These are phyloP conservation scores for Ceramica pisi DNA, from an alignment of 2,888 invertebrate species.

Conservation along the genomic window DNA sequence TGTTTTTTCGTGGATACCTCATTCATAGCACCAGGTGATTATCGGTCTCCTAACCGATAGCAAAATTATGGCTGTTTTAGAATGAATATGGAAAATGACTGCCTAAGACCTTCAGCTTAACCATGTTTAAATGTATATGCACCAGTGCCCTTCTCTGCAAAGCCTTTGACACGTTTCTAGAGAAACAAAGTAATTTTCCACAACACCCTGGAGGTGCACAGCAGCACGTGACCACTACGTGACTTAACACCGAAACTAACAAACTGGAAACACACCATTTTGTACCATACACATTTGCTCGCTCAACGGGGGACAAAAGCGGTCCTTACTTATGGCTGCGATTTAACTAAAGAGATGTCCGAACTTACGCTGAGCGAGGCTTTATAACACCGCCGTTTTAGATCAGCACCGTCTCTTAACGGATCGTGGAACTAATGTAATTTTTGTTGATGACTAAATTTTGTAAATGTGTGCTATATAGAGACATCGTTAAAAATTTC, in stretches of 20 bases:
- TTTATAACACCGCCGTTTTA: too few species aligned
- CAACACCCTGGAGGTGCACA: not conserved
- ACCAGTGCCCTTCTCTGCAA: not conserved
- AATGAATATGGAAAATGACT: not conserved
- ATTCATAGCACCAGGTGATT: not conserved
- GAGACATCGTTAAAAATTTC: too few species aligned
- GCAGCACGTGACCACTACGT: conserved; percentile 16
- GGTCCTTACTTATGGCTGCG: not conserved
- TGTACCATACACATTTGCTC: conserved; percentile 2
- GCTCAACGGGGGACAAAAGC: not conserved
- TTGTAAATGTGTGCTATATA: too few species aligned
- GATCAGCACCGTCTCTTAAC: too few species aligned
- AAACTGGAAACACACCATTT: conserved; percentile 3
- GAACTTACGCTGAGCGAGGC: too few species aligned
- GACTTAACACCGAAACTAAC: conserved; percentile 3
- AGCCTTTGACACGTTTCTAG: not conserved
- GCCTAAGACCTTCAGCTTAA: not conserved
- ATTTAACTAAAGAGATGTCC: too few species aligned
- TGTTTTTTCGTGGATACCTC: not conserved
- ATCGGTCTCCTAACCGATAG: not conserved
- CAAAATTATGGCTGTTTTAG: not conserved
- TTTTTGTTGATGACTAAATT: too few species aligned
- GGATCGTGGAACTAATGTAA: too few species aligned
- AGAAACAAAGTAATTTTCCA: conserved; percentile 25
- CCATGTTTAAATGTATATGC: not conserved